Conservation (phyloP, 2,113 vertebrate genomes). For the Aphelocoma coerulescens region DNA sequence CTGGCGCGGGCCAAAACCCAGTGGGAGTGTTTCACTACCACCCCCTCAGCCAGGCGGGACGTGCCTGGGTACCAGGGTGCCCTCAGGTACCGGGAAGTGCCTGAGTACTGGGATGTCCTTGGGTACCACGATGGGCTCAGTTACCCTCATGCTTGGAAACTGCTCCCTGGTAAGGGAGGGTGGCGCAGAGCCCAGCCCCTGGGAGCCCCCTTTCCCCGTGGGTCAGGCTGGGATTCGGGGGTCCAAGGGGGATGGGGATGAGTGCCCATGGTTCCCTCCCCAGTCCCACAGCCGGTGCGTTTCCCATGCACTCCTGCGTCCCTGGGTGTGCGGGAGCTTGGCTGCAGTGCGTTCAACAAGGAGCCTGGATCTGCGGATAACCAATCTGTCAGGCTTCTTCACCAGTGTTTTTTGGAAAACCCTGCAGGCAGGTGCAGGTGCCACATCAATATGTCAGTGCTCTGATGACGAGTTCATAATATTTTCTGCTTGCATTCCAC, state of each 20-base stretch:
- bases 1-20: rapidly evolving
- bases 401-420: not conserved
- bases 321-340: not conserved
- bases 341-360: not conserved
- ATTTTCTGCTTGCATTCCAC: conserved; percentile 67
- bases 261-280: not conserved
- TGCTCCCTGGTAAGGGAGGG: rapidly evolving
- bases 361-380: not conserved
- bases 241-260: rapidly evolving
- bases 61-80: rapidly evolving
- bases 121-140: not conserved
- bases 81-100: not conserved
- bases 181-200: not conserved
- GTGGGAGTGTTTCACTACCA: rapidly evolving
- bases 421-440: conserved; percentile 61
- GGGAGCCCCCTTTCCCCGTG: rapidly evolving
- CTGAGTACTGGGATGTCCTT: not conserved
- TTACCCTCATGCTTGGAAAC: rapidly evolving
- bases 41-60: rapidly evolving
- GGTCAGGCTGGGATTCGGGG: rapidly evolving
- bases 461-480: conserved; percentile 61
- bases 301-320: not conserved
- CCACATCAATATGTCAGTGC: conserved; percentile 69
- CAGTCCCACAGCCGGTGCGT: rapidly evolving
- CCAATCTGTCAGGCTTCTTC: conserved; percentile 1